Base-by-base conservation (phyloP, 2,888 invertebrate species). In the Noctua fimbriata region DNA sequence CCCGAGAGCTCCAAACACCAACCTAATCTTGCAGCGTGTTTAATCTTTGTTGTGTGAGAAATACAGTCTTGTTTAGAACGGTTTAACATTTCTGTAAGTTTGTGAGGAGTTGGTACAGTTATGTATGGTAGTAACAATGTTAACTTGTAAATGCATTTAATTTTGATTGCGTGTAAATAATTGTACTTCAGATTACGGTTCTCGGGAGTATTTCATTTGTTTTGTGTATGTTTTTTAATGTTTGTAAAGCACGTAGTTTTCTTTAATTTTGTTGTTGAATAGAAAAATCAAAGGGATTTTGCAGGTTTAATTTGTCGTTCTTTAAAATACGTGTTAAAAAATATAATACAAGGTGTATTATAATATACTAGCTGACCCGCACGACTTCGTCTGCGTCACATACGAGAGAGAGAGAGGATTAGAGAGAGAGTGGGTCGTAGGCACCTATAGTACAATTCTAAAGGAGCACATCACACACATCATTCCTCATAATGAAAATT, bases 151-250 rank as follows among this genome's bases (percentile, higher is more conserved):
- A 87, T 84, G 85, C 76, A 81, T 82, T 88, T 81, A 87, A 87
- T 89, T 85, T 78, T 87, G 82, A 87, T 89, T 85, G 83, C 79
- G 87, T 86, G 84, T 85, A 78, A 81, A 78, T 80, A 84, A 89
- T 89, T 82, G 82, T 76, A 79, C 58, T 75, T 69, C 5, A 71
- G 74, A 81, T 84, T 81, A 85, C 63, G 47, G 66, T 73, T 66
- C 73, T 70, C 18, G 44, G 65, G 36, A 73, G 65, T 76, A 69
- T 80, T 83, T 80, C 2, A 60, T 75, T 82, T 60, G 28, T 47
- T 52, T 66, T 16, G 10, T 24, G 67, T 44, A 18, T 47, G 16
- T 47, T n/a, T 47, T n/a, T 28, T 36, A 66, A n/a, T 32, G 32
- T 67, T 82, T 24, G 36, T 75, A 58, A 67, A 28, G n/a, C 41